Percentiles rank a stretch among this genome's conserved stretches.
Conservation (phyloP, 2,888 invertebrate species). For the Phaonia tiefii region DNA sequence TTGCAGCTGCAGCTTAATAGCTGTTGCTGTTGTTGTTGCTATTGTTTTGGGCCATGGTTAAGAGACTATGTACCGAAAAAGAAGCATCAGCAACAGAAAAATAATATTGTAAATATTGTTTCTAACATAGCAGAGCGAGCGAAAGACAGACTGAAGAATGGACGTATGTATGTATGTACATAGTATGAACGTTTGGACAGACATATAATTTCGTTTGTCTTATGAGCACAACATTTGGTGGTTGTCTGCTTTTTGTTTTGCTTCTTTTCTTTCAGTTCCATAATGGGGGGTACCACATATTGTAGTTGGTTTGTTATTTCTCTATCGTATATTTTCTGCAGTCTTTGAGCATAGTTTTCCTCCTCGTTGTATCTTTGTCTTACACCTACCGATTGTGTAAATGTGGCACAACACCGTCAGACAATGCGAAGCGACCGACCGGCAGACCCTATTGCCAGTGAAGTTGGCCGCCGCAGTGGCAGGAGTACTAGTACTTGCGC, state of each 20-base stretch:
- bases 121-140: conserved; percentile 24
- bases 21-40: background rate
- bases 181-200: too few species aligned
- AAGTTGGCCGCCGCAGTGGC: conserved; percentile 36
- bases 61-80: background rate
- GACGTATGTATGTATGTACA: too few species aligned
- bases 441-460: conserved; percentile 1
- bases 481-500: conserved; percentile 65
- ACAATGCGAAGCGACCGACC: background rate
- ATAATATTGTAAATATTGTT: conserved; percentile 14
- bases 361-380: background rate
- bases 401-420: too few species aligned
- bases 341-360: background rate
- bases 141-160: background rate
- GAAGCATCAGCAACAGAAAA: background rate
- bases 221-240: background rate
- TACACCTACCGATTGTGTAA: too few species aligned
- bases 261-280: background rate
- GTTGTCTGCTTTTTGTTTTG: background rate
- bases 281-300: background rate
- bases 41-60: conserved; percentile 20
- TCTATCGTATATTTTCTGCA: background rate
- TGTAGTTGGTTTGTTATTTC: background rate
- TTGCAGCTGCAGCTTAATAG: background rate
- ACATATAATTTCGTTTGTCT: background rate